Conservation (phyloP, 2,888 invertebrate genomes). For the Folsomia candida region DNA sequence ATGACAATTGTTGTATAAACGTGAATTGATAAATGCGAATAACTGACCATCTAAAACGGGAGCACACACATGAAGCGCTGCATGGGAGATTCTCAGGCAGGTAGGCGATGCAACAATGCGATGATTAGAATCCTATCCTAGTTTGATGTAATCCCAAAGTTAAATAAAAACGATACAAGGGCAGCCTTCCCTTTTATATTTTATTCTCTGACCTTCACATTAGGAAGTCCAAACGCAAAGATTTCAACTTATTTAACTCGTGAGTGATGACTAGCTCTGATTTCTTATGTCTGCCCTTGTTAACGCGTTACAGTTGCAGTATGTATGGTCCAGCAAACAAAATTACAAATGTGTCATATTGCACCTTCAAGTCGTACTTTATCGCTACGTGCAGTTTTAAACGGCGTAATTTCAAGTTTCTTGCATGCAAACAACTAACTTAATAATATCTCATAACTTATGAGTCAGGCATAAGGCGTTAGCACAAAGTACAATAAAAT, state of each 20-base stretch:
- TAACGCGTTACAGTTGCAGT: too few relatives aligned
- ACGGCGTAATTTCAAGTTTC: too few relatives aligned
- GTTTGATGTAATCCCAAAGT: constrained; percentile 32
- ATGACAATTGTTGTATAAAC: neutral
- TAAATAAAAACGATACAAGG: constrained; percentile 43
- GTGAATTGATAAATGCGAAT: constrained; percentile 19
- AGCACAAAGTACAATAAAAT: too few relatives aligned
- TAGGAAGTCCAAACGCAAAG: constrained; percentile 27
- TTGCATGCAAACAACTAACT: neutral
- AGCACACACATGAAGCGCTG: constrained; percentile 20
- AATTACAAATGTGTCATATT: neutral
- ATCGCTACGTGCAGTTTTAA: too few relatives aligned
- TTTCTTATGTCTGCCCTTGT: neutral
- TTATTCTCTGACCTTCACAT: constrained; percentile 39
- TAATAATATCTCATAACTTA: too few relatives aligned
- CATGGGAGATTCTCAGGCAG: constrained; percentile 14
- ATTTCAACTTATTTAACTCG: neutral
- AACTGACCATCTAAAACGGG: constrained; percentile 28
- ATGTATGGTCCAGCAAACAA: neutral
- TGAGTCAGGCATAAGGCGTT: too few relatives aligned
- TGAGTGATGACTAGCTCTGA: neutral
- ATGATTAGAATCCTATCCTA: constrained; percentile 31
- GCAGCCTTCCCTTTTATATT: constrained; percentile 38
- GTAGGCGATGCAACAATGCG: constrained; percentile 17
- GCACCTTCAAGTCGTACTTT: too few relatives aligned